Percentiles rank a stretch among this genome's conserved stretches.
Conservation (phyloP, 35 echinoderm and acorn worm genomes). For the Lytechinus variegatus region DNA sequence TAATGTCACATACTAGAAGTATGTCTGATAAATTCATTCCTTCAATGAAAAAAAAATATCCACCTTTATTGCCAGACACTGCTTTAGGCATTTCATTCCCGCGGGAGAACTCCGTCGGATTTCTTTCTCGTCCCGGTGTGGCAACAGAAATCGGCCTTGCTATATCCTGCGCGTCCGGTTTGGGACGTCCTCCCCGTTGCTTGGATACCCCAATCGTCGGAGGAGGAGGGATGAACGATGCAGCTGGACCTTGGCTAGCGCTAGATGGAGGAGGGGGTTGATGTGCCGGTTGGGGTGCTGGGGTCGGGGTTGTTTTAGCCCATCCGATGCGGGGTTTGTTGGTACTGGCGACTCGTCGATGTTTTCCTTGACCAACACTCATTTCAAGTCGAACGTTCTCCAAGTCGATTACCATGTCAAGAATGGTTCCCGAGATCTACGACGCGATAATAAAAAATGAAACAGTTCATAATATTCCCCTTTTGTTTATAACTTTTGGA, state of each 20-base stretch:
- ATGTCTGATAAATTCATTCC: no score
- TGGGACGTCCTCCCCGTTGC: not conserved
- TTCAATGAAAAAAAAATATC: no score
- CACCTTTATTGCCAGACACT: not conserved
- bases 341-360: slow-evolving; percentile 31
- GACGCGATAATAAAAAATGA: not conserved
- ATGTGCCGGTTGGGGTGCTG: not conserved
- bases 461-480: not conserved
- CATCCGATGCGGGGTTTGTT: slow-evolving; percentile 30
- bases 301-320: not conserved
- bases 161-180: not conserved
- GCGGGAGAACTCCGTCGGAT: not conserved
- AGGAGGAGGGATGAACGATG: not conserved
- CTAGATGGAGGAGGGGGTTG: not conserved
- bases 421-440: not conserved
- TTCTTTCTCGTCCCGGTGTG: not conserved
- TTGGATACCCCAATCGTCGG: not conserved
- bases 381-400: slow-evolving; percentile 29
- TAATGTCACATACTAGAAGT: no score
- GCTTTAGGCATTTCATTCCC: not conserved
- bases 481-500: no score
- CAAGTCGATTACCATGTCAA: slow-evolving; percentile 23
- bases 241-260: not conserved
- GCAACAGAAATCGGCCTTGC: not conserved
- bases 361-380: slow-evolving; percentile 24